Conservation (phyloP, 1,140 invertebrate species). For the Cylas formicarius region DNA sequence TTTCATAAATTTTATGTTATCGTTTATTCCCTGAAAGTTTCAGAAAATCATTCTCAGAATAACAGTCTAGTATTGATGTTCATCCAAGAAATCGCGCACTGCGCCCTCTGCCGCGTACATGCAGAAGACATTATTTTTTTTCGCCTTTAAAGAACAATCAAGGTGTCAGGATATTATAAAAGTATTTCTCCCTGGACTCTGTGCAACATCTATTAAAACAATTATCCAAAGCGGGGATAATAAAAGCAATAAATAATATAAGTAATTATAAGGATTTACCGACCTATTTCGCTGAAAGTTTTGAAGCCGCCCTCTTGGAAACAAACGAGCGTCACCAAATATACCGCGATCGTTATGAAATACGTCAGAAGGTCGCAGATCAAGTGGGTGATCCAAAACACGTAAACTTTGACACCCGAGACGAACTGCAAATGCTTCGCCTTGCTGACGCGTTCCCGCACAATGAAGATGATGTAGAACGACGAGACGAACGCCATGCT, state of each 20-base stretch:
- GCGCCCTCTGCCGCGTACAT: no score
- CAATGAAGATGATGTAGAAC: conserved; percentile 65
- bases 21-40: no score
- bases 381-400: conserved; percentile 64
- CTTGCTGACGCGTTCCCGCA: conserved; percentile 50
- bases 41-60: no score
- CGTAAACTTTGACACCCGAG: conserved; percentile 63
- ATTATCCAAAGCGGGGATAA: background rate
- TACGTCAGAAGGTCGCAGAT: conserved; percentile 68
- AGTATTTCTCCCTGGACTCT: no score
- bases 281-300: conserved; percentile 47
- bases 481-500: conserved; percentile 66
- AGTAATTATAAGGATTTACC: conserved; percentile 6
- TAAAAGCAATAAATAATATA: background rate
- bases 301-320: conserved; percentile 53
- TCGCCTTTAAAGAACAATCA: no score
- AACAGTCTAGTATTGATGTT: no score
- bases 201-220: no score
- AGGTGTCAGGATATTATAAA: no score
- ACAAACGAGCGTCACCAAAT: conserved; percentile 47
- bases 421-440: conserved; percentile 65
- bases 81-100: no score
- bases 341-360: conserved; percentile 46
- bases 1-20: no score
- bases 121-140: no score